phyloP scores from a whole-genome alignment of 2,888 invertebrate genomes.

The Epicampocera succincta region DNA sequence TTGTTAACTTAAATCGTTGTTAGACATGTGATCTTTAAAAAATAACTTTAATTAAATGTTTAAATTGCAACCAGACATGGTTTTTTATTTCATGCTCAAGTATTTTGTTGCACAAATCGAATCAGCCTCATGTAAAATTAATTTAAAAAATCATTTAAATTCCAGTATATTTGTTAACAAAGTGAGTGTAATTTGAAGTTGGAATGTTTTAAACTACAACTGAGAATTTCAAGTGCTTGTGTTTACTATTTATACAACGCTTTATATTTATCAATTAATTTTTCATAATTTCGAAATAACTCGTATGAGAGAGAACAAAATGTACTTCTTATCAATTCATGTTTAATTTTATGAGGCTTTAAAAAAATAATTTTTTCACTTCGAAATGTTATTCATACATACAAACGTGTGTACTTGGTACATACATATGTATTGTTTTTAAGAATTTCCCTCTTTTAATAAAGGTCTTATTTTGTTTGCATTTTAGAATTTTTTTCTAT shows the following conservation, averaged over 20 bases:
- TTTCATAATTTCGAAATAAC: conserved; percentile 38
- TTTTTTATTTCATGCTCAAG: conserved; percentile 43
- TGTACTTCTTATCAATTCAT: conserved; percentile 33
- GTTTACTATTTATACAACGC: conserved; percentile 18
- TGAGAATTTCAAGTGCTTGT: conserved; percentile 6
- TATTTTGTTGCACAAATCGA: conserved; percentile 45
- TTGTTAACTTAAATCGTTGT: conserved; percentile 66
- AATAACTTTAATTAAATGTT: conserved; percentile 47
- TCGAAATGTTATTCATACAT: conserved; percentile 3
- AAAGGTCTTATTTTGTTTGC: background rate
- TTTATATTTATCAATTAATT: conserved; percentile 36
- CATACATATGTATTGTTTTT: no score
- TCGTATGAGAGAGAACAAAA: background rate
- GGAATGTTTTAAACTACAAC: conserved; percentile 33
- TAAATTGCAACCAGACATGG: conserved; percentile 54
- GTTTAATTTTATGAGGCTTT: conserved; percentile 23
- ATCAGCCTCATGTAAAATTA: conserved; percentile 34
- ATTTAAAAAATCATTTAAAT: conserved; percentile 46
- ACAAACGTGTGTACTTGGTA: no score
- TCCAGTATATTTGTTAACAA: conserved; percentile 52
- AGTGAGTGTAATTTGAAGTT: conserved; percentile 19
- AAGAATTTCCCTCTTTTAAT: no score
- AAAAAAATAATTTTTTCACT: conserved; percentile 39
- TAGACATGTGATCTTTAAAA: conserved; percentile 62
- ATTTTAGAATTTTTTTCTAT: background rate